Conservation (phyloP, 2,888 invertebrate genomes). For the Tenthredo notha region DNA sequence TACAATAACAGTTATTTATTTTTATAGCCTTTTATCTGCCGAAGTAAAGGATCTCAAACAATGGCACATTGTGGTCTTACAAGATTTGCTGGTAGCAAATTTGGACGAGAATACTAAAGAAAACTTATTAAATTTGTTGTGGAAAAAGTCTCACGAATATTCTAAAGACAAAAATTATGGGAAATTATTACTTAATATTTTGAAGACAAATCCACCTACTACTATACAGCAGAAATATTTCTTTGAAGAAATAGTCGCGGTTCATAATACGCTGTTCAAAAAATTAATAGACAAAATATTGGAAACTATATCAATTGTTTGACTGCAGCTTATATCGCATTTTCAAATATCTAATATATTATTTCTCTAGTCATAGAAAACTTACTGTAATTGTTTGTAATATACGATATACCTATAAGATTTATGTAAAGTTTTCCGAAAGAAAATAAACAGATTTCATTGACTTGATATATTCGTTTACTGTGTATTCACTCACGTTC, state of each 20-base stretch:
- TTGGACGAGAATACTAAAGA: slow-evolving; percentile 62
- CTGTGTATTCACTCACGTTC: neutral
- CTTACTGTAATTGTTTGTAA: neutral
- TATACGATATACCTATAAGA: neutral
- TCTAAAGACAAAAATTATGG: slow-evolving; percentile 68
- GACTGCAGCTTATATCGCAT: neutral
- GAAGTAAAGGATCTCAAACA: slow-evolving; percentile 66
- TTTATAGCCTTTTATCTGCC: slow-evolving; percentile 66
- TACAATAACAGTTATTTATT: slow-evolving; percentile 42
- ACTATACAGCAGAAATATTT: slow-evolving; percentile 63
- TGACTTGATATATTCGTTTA: neutral
- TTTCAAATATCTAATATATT: neutral
- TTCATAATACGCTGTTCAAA: slow-evolving; percentile 69
- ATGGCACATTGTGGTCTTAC: slow-evolving; percentile 70
- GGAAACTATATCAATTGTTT: slow-evolving; percentile 39
- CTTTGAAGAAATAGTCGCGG: slow-evolving; percentile 66
- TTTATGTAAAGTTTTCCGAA: neutral
- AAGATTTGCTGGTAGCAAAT: slow-evolving; percentile 59
- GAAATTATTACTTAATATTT: slow-evolving; percentile 66
- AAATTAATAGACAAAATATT: slow-evolving; percentile 65
- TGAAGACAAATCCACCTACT: slow-evolving; percentile 64
- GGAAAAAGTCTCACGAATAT: slow-evolving; percentile 64
- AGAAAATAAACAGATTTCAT: neutral
- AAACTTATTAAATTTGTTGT: slow-evolving; percentile 66
- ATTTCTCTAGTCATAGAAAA: slow-evolving; percentile 2